phyloP scores from a whole-genome alignment of 1,140 invertebrate species.

The Drosophila obscura region DNA sequence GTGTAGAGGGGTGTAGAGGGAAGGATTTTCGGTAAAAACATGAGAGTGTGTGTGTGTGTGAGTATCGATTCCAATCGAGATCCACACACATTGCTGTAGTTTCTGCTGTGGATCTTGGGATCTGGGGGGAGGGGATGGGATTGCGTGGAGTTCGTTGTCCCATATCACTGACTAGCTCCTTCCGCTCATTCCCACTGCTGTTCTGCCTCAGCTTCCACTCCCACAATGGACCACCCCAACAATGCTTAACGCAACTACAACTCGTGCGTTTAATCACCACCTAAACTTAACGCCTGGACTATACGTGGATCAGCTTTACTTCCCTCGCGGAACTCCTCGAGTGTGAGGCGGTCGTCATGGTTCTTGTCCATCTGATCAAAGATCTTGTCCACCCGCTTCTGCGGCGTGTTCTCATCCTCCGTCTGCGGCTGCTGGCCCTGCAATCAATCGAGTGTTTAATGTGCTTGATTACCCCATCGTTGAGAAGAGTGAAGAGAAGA shows the following conservation, averaged over 20 bases:
- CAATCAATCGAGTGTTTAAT: not conserved
- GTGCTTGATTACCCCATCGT: not conserved
- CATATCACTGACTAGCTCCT: conserved; percentile 37
- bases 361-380: conserved; percentile 99
- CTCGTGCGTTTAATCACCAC: conserved; percentile 85
- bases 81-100: too few relatives aligned
- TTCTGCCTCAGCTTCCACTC: conserved; percentile 15
- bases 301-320: conserved; percentile 99
- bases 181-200: conserved; percentile 9
- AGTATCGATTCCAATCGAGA: too few relatives aligned
- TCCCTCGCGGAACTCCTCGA: conserved; percentile 98
- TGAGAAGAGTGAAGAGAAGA: too few relatives aligned
- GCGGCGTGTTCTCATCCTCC: conserved; percentile 97
- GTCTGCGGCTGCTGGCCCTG: conserved; percentile 95
- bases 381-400: conserved; percentile 98
- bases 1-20: not conserved
- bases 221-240: not conserved
- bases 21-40: not conserved
- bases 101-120: conserved; percentile 8
- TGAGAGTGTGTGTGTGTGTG: too few relatives aligned
- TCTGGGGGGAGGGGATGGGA: conserved; percentile 84
- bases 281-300: conserved; percentile 95
- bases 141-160: conserved; percentile 58
- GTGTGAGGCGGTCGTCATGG: conserved; percentile 89
- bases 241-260: conserved; percentile 50